Conservation (phyloP, 1,140 invertebrate genomes). For the Heliconius nattereri region DNA sequence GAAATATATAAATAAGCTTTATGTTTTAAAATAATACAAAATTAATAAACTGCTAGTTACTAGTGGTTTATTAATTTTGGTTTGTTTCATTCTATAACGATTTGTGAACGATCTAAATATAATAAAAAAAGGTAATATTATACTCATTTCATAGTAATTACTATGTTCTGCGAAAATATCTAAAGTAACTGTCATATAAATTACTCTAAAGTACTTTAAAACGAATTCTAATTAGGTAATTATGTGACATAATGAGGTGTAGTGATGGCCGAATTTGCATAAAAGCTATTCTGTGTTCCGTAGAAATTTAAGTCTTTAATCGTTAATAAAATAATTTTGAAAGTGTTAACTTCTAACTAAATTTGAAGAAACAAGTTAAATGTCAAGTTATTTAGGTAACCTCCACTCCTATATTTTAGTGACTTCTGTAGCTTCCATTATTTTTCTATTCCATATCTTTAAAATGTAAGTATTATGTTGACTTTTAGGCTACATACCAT, state of each 20-base stretch:
- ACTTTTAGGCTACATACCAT: too few relatives aligned
- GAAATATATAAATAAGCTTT: too few relatives aligned
- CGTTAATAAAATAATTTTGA: neutral
- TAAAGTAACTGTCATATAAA: slow-evolving; percentile 2
- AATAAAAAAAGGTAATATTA: neutral
- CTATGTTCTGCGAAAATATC: neutral
- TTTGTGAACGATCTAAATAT: neutral
- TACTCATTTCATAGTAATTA: neutral
- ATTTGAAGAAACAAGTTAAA: neutral
- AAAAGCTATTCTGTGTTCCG: slow-evolving; percentile 2
- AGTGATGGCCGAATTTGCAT: slow-evolving; percentile 1
- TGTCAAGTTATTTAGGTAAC: neutral
- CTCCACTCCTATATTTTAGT: too few relatives aligned
- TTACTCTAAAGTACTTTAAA: neutral
- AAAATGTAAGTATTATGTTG: too few relatives aligned
- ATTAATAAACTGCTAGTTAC: too few relatives aligned
- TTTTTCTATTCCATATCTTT: neutral
- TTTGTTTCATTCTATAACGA: too few relatives aligned
- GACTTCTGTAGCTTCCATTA: too few relatives aligned
- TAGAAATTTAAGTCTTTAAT: neutral
- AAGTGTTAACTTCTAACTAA: neutral
- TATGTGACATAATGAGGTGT: neutral
- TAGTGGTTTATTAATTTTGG: too few relatives aligned
- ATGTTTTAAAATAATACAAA: too few relatives aligned
- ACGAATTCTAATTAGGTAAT: neutral